Evolutionary conservation across 2,888 invertebrate species (phyloP), one percentile per base, ranked within the genome.

Genomic region (Drosophila cognata): DNA sequence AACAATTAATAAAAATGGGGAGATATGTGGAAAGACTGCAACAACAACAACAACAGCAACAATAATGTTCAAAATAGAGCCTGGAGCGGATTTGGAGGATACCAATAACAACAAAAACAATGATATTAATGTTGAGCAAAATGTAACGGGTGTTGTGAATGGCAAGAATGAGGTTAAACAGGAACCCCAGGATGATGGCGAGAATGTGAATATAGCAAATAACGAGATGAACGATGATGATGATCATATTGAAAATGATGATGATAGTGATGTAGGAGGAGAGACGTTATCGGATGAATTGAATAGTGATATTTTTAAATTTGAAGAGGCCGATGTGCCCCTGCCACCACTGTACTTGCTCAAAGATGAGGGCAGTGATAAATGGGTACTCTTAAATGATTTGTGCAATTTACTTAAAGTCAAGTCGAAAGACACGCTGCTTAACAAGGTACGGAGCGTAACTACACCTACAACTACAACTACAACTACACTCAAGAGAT

Each of bases 331-430:
- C 77, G 97, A 97, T 90, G 94, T 95, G 59, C 95, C 96, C 31
- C 94, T 97, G 68, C 97, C 97, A 16, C 97, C 97, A 61, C 94
- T 97, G 82, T 98, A 97, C 94, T 95, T 95, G 78, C 93, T 97
- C 76, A 94, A 94, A 74, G 95, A 95, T 57, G 95, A 95, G 86
- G 95, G 95, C 21, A 94, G 94, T 71, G 97, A 97, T 60, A 95
- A 96, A 74, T 97, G 97, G 97, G 95, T 97, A 65, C 94, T 97
- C 70, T 94, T 97, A 62, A 97, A 96, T 91, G 97, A 97, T 92
- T 94, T 97, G 81, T 96, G 96, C 87, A 95, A 95, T 86, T 93
- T 96, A 81, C 94, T 97, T 87, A 96, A 96, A 94, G 95, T 97
- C 70, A 97, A 97, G 93, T 97, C 97, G 46, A 95, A 96, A 84